Percentiles rank a stretch among this genome's conserved stretches.
phyloP scores from a whole-genome alignment of 2,113 vertebrate species.

The Pollimyrus isidori region DNA sequence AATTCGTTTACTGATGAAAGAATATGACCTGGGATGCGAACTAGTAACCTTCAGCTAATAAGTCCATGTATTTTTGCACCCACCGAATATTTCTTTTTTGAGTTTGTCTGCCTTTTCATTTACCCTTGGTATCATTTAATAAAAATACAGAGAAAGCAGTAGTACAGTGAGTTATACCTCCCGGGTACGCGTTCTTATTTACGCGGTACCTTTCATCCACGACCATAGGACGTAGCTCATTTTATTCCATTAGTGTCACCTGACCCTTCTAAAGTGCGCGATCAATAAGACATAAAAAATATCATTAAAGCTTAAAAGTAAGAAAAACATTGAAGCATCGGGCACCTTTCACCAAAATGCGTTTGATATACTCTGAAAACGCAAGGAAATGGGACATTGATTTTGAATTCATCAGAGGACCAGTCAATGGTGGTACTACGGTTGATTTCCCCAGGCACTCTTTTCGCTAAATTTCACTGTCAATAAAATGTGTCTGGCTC shows the following conservation, averaged over 20 bases:
- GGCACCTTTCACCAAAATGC: slow-evolving; percentile 52
- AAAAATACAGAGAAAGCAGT: neutral
- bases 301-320: slow-evolving; percentile 61
- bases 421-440: slow-evolving; percentile 50
- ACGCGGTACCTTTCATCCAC: neutral
- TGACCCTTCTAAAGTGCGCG: slow-evolving; percentile 40
- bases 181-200: neutral
- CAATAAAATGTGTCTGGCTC: slow-evolving; percentile 70
- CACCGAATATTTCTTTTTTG: neutral
- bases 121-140: neutral
- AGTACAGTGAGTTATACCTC: neutral
- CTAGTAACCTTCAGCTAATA: neutral
- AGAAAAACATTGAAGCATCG: slow-evolving; percentile 40
- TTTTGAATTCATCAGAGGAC: slow-evolving; percentile 67
- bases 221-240: slow-evolving; percentile 28
- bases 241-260: slow-evolving; percentile 52
- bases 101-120: neutral
- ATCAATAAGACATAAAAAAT: slow-evolving; percentile 59
- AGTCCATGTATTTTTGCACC: neutral
- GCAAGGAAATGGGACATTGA: slow-evolving; percentile 66
- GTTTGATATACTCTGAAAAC: slow-evolving; percentile 58
- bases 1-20: neutral
- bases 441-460: slow-evolving; percentile 73
- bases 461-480: slow-evolving; percentile 71
- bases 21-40: neutral